Conservation (phyloP, 2,797 vertebrate genomes). For the Premnoplex brunnescens region DNA sequence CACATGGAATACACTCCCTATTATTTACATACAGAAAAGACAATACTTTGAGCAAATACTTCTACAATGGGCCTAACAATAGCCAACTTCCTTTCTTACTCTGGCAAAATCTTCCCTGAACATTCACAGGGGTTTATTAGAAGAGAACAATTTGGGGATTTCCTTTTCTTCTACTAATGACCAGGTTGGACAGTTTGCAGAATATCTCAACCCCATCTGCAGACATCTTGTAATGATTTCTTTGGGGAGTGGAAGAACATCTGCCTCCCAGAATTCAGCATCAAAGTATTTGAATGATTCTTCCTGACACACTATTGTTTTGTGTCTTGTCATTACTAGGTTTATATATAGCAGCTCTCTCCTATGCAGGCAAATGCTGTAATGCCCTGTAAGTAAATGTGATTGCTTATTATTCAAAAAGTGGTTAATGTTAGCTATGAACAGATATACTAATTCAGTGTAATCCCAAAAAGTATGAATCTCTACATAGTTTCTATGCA, state of each 20-base stretch:
- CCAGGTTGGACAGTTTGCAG: not conserved
- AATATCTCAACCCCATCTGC: not conserved
- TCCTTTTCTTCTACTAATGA: constrained; percentile 1
- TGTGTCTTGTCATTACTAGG: constrained; percentile 10
- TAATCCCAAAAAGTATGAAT: not conserved
- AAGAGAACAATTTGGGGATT: not conserved
- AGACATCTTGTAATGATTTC: constrained; percentile 32
- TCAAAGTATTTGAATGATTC: constrained; percentile 33
- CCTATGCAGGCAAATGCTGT: not conserved
- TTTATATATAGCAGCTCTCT: constrained; percentile 3
- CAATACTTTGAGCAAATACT: constrained; percentile 31
- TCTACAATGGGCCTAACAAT: constrained; percentile 13
- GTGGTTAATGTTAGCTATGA: not conserved
- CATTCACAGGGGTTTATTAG: not conserved
- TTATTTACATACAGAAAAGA: constrained; percentile 49
- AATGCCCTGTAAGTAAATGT: not conserved
- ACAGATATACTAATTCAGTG: not conserved
- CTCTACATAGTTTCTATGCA: not conserved
- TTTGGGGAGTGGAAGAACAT: not conserved
- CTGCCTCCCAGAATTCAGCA: constrained; percentile 47
- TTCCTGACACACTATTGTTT: constrained; percentile 36
- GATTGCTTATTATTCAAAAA: not conserved
- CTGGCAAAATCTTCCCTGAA: not conserved
- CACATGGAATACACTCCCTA: constrained; percentile 36
- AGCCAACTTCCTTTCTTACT: constrained; percentile 17